Base-by-base conservation (phyloP, 1,140 invertebrate genomes). In the Sarcophaga peregrina region DNA sequence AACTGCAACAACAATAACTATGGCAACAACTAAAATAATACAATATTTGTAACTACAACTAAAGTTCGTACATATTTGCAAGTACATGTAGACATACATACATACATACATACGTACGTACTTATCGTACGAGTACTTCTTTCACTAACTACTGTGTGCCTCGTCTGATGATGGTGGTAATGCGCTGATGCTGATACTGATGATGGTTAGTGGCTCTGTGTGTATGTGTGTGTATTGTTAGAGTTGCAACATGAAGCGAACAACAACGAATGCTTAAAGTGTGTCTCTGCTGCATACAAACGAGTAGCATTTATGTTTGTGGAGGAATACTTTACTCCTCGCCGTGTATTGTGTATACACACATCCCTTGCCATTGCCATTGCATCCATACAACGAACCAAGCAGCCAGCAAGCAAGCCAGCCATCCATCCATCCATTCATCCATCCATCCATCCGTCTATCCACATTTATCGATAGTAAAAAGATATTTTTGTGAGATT, bases 401-500 rank as follows among this genome's bases (percentile, higher is more conserved):
- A 15, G 52, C 52, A 54, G 52, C 52, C 17, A 25, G n/a, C 37
- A 8, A 72, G 37, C 37, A 17, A 54, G 52, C 52, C 52, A 54
- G 52, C 75, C 73, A 17, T 15, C 47, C 75, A 72, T 72, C 25
- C 75, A 50, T 48, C 75, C 20, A 78, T 78, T 48, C 75, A 20
- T 50, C 17, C 75, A 78, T 78, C 75, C 48, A 78, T 78, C 48
- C 75, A 78, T 78, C 20, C 73, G 45, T 74, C 73, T 37, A 37
- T 37, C 25, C 25, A 37, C 73, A 74, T 45, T 78, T 78, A 78
- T 78, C 75, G 75, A 78, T 78, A 78, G 75, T 78, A 78, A 78
- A 78, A 75, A 68, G 75, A 83, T 74, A 46, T 76, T 82, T 74
- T 54, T 78, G 72, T 58, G 82, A 82, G 82, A 82, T 82, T 82